Base-by-base conservation (phyloP, 30 jellyfish, hydroid and myxozoan species). In the Rhopilema esculentum region DNA sequence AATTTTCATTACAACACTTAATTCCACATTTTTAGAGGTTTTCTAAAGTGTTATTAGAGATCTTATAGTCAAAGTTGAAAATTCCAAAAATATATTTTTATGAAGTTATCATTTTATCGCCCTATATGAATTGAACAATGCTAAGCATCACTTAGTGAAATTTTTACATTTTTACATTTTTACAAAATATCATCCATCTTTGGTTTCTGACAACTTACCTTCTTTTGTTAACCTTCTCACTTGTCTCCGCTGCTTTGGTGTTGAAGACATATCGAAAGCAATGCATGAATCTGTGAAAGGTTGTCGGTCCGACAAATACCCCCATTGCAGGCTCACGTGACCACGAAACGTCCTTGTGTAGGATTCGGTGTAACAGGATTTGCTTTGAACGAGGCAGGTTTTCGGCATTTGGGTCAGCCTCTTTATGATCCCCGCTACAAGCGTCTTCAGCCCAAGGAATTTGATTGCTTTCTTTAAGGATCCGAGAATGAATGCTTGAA, bases 391-490 rank as follows among this genome's bases (percentile, higher is more conserved):
- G 19, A 17, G 96, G 96, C 1, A 87, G 69, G 48, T 52, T 52
- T 24, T 51, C 65, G 19, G 72, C 96, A 7, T 31, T 49, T 1
- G 70, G 87, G 8, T 26, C 17, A 1, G 52, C 28, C 21, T 24
- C 66, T 27, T 53, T 53, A 15, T 31, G 62, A 20, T 87, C 85
- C 6, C 57, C 57, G 12, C 57, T 40, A 40, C 57, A 40, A 6
- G 57, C 30, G 26, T 87, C 74, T 17, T 87, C 94, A 24, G 90
- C 90, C 90, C 90, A 87, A 1, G 90, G 83, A 26, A 87, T 70
- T 30, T 87, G 91, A 66, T 69, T 79, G 73, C 96, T 76, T 66
- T 87, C 96, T 67, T 70, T 87, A 49, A 87, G 96, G 52, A 87
- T 69, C 25, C 68, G 86, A 16, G 72, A 77, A 71, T 87, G 96